These are phyloP conservation scores for Gymnopithys bicolor DNA, from an alignment of 2,797 vertebrate genomes.

Conservation along the genomic window DNA sequence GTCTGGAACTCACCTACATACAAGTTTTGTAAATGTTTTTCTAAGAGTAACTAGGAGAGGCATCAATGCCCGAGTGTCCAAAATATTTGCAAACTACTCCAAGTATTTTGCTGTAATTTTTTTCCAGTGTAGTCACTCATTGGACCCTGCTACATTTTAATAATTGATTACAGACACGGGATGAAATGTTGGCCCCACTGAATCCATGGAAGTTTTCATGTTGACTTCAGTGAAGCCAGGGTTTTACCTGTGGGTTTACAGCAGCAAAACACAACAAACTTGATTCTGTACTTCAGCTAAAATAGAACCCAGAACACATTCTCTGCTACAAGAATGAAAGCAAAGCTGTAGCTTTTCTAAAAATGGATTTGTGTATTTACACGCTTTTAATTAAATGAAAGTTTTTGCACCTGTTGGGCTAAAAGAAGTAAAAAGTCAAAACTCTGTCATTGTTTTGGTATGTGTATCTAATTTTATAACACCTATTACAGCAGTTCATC, in stretches of 20 bases:
- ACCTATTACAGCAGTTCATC: conserved; percentile 20
- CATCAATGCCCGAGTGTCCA: conserved; percentile 58
- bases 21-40: conserved; percentile 69
- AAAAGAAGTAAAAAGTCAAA: conserved; percentile 63
- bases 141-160: conserved; percentile 63
- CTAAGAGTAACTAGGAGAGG: conserved; percentile 69
- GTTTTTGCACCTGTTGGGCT: conserved; percentile 62
- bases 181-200: conserved; percentile 4
- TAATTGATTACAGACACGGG: conserved; percentile 69
- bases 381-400: conserved; percentile 33
- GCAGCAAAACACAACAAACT: conserved; percentile 39
- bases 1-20: conserved; percentile 31
- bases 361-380: neutral
- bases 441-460: neutral
- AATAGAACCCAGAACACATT: neutral
- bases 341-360: conserved; percentile 27
- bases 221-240: neutral
- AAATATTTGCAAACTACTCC: conserved; percentile 70
- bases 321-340: conserved; percentile 38
- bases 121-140: conserved; percentile 49
- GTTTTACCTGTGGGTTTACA: conserved; percentile 35
- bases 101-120: conserved; percentile 56
- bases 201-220: conserved; percentile 40
- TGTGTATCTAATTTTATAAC: conserved; percentile 51
- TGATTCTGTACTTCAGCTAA: conserved; percentile 58